phyloP scores from a whole-genome alignment of 2,888 invertebrate genomes.

The Cabera pusaria region DNA sequence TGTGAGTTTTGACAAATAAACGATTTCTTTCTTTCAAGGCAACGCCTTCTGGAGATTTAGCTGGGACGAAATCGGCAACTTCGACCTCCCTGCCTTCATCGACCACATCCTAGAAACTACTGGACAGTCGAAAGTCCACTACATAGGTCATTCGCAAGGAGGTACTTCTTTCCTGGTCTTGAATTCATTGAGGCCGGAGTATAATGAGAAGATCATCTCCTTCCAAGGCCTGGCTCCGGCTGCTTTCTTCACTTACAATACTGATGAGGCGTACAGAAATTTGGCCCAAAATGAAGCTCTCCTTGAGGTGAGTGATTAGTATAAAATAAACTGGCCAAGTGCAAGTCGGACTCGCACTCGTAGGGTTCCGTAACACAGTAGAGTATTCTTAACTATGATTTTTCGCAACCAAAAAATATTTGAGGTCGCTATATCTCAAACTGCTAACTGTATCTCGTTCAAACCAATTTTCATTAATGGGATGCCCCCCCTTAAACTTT shows the following conservation, averaged over 20 bases:
- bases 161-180: conserved; percentile 61
- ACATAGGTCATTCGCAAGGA: conserved; percentile 68
- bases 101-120: conserved; percentile 47
- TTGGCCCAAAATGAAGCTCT: conserved; percentile 41
- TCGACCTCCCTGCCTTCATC: conserved; percentile 52
- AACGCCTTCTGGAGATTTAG: conserved; percentile 59
- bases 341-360: too few species aligned
- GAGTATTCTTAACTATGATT: too few species aligned
- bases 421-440: too few species aligned
- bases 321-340: too few species aligned
- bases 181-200: conserved; percentile 58
- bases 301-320: conserved; percentile 54
- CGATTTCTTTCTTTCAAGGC: too few species aligned
- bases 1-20: too few species aligned
- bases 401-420: too few species aligned
- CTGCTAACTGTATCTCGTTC: too few species aligned
- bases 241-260: conserved; percentile 49
- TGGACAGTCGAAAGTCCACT: conserved; percentile 48
- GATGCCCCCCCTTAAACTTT: too few species aligned
- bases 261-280: conserved; percentile 33
- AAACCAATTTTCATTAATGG: too few species aligned
- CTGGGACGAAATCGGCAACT: conserved; percentile 62
- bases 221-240: conserved; percentile 70
- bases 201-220: conserved; percentile 54
- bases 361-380: too few species aligned